Conservation (phyloP, 64 coral and sea anemone species). For the Stichodactyla helianthus region DNA sequence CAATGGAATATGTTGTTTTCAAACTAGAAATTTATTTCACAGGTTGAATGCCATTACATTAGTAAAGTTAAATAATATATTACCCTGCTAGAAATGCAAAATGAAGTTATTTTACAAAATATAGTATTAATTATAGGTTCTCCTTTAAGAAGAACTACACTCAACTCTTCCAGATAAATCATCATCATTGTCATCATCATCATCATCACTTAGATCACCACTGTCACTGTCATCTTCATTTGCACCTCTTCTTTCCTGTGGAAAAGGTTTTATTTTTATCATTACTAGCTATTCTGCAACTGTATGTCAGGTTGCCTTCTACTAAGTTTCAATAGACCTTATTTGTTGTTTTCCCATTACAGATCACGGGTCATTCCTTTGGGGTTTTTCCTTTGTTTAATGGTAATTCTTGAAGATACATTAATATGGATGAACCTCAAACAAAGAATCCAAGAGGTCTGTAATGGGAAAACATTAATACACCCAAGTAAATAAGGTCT, state of each 20-base stretch:
- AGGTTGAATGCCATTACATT: not conserved
- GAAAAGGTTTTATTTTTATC: not conserved
- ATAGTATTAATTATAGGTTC: not conserved
- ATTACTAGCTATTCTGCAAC: too few species aligned
- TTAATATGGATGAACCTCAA: too few species aligned
- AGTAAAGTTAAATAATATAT: not conserved
- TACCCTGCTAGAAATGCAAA: constrained; percentile 6
- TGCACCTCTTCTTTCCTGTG: constrained; percentile 18
- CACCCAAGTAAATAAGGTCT: too few species aligned
- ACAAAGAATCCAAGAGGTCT: too few species aligned
- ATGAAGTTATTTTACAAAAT: not conserved
- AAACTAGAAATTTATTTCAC: not conserved
- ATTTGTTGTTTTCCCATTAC: too few species aligned
- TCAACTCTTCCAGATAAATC: constrained; percentile 21
- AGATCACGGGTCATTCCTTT: too few species aligned
- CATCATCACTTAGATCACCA: constrained; percentile 24
- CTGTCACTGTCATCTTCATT: constrained; percentile 48
- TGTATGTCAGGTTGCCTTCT: too few species aligned
- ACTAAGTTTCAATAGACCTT: too few species aligned
- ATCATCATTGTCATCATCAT: constrained; percentile 50
- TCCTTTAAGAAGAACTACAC: constrained; percentile 22
- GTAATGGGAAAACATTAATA: too few species aligned
- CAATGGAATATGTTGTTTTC: not conserved
- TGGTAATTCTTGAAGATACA: too few species aligned
- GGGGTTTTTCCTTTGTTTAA: too few species aligned